A percentile compares a stretch with the other conserved stretches of the same genome.
These are phyloP conservation scores for Capitulum mitella DNA, from an alignment of 2,888 invertebrate genomes.

Conservation along the genomic window DNA sequence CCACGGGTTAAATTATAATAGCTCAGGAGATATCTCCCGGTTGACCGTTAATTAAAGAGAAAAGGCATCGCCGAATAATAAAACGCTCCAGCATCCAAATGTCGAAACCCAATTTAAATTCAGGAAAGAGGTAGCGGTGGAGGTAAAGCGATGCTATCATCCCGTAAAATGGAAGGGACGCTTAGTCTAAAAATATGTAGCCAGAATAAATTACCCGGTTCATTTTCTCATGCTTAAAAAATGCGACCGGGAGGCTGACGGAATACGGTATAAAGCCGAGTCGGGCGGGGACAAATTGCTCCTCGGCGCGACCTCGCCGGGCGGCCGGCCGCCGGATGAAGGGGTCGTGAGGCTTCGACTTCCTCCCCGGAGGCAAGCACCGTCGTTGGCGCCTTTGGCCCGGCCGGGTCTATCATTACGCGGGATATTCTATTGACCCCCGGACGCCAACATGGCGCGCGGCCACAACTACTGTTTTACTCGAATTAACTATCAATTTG, in stretches of 20 bases:
- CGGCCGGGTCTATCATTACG: not conserved
- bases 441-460: not conserved
- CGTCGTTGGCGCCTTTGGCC: not conserved
- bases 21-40: slow-evolving; percentile 1
- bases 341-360: no score
- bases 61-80: slow-evolving; percentile 16
- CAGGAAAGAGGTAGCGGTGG: slow-evolving; percentile 15
- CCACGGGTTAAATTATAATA: slow-evolving; percentile 20
- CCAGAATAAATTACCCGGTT: slow-evolving; percentile 8
- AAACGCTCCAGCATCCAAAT: slow-evolving; percentile 18
- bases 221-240: not conserved
- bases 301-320: no score
- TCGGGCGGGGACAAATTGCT: no score
- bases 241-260: not conserved
- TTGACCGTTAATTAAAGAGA: slow-evolving; percentile 20
- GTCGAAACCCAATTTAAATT: slow-evolving; percentile 24
- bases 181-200: slow-evolving; percentile 16
- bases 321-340: no score
- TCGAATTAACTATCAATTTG: slow-evolving; percentile 1
- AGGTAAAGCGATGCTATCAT: not conserved
- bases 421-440: not conserved
- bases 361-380: not conserved
- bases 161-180: slow-evolving; percentile 7
- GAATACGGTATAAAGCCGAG: not conserved
- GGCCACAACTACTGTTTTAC: slow-evolving; percentile 8